Conservation (phyloP, 1,140 invertebrate genomes). For the Sycophaga agraensis region DNA sequence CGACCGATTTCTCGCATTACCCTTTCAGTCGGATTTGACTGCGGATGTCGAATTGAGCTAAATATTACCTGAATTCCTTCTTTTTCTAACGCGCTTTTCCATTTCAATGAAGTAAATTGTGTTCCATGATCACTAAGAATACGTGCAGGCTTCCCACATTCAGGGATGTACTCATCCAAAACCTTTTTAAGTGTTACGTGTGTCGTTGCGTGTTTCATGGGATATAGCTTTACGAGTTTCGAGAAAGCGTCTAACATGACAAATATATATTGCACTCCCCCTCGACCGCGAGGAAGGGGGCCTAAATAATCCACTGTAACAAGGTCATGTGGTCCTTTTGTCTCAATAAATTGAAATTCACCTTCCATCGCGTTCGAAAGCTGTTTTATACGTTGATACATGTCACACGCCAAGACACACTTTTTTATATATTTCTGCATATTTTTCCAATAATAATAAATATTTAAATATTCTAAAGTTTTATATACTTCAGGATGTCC, state of each 20-base stretch:
- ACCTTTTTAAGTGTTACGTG: not conserved
- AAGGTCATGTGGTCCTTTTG: not conserved
- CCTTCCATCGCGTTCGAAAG: not conserved
- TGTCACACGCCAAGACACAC: constrained; percentile 19
- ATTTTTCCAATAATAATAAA: constrained; percentile 34
- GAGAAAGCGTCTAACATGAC: constrained; percentile 15
- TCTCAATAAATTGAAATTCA: not conserved
- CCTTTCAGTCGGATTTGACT: not conserved
- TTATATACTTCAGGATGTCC: constrained; percentile 40
- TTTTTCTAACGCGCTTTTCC: constrained; percentile 20
- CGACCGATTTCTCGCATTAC: constrained; percentile 14
- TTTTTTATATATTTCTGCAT: constrained; percentile 29
- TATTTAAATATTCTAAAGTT: constrained; percentile 32
- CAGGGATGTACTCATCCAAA: not conserved
- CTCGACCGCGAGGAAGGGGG: not conserved
- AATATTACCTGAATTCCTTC: constrained; percentile 28
- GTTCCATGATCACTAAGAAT: constrained; percentile 26
- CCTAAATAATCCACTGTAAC: constrained; percentile 25
- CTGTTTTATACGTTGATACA: constrained; percentile 17
- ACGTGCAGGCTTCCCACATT: not conserved
- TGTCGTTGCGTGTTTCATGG: not conserved
- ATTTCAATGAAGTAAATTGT: constrained; percentile 26
- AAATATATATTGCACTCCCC: constrained; percentile 10
- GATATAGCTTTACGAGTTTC: constrained; percentile 11
- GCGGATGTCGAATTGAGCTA: constrained; percentile 29